These are phyloP conservation scores for Antitype chi DNA, from an alignment of 2,888 invertebrate genomes.

Conservation along the genomic window DNA sequence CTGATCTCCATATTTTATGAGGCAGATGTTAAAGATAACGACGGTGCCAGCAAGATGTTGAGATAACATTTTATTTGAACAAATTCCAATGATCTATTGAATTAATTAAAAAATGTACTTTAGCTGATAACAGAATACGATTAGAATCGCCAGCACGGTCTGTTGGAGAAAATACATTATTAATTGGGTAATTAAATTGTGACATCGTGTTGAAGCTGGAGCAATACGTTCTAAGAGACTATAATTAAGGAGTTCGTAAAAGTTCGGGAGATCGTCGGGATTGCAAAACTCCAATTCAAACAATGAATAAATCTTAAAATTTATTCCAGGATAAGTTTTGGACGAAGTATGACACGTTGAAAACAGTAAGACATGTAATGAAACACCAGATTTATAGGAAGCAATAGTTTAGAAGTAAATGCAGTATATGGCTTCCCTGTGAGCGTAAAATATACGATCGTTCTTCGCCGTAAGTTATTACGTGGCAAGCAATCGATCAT, in stretches of 20 bases:
- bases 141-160: neutral
- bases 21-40: conserved; percentile 35
- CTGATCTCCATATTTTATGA: conserved; percentile 40
- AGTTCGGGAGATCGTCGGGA: neutral
- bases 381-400: conserved; percentile 11
- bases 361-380: conserved; percentile 7
- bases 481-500: conserved; percentile 25
- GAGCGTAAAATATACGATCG: neutral
- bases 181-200: conserved; percentile 23
- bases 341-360: neutral
- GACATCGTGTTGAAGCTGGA: conserved; percentile 12
- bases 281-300: neutral
- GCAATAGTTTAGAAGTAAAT: conserved; percentile 15
- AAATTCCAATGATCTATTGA: conserved; percentile 36
- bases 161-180: neutral
- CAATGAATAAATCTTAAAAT: neutral
- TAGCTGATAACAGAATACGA: conserved; percentile 11
- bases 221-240: neutral
- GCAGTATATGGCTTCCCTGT: conserved; percentile 17
- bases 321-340: neutral
- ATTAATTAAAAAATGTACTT: conserved; percentile 25
- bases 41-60: conserved; percentile 12
- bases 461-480: conserved; percentile 20
- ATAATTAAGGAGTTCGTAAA: neutral
- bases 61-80: conserved; percentile 33